phyloP scores from a whole-genome alignment of 2,113 vertebrate genomes.

The Spea multiplicata region DNA sequence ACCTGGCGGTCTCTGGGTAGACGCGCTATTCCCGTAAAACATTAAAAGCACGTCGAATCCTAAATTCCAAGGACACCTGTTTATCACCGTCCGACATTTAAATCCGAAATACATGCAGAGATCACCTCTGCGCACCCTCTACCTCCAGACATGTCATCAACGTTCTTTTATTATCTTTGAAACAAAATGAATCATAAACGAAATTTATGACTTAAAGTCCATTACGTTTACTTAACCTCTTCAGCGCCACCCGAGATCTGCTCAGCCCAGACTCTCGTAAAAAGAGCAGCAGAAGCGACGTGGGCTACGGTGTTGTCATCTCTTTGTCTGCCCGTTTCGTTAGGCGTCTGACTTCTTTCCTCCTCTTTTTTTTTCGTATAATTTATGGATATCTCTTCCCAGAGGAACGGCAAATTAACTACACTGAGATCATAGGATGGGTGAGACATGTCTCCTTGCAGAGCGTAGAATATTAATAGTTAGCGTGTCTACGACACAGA shows the following conservation, averaged over 20 bases:
- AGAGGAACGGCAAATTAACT: too few species aligned
- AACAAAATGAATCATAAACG: slow-evolving; percentile 40
- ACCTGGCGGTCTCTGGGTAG: slow-evolving; percentile 4
- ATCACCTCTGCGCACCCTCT: slow-evolving; percentile 38
- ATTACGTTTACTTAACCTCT: slow-evolving; percentile 4
- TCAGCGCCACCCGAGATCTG: background rate
- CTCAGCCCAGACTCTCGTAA: too few species aligned
- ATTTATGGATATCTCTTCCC: background rate
- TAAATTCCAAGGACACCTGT: slow-evolving; percentile 44
- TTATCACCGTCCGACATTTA: slow-evolving; percentile 36
- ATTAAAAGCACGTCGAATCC: slow-evolving; percentile 29
- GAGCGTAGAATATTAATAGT: too few species aligned
- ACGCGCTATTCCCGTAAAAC: slow-evolving; percentile 30
- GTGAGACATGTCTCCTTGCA: too few species aligned
- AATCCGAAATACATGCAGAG: slow-evolving; percentile 30
- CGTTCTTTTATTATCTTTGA: slow-evolving; percentile 39
- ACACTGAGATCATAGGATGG: too few species aligned
- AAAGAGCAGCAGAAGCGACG: too few species aligned
- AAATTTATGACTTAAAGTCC: slow-evolving; percentile 26
- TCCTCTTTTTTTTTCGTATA: background rate
- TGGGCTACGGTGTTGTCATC: too few species aligned
- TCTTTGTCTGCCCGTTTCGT: too few species aligned
- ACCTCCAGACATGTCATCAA: slow-evolving; percentile 16
- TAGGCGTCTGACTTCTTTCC: too few species aligned
- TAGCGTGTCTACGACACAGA: too few species aligned